Evolutionary conservation across 2,797 vertebrate species (phyloP).

Genomic region (Lophotriccus pileatus): DNA sequence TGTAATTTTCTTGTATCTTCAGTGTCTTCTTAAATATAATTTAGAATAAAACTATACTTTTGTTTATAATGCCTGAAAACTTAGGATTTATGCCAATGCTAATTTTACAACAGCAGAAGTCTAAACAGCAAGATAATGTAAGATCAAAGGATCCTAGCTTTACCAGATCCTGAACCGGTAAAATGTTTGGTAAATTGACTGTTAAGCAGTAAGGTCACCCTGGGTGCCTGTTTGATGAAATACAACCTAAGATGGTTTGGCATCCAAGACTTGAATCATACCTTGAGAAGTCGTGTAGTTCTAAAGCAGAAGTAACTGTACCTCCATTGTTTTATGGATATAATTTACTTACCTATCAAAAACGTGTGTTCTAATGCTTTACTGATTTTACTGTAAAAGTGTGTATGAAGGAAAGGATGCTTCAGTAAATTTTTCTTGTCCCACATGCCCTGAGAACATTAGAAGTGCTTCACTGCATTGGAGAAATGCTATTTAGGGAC

Average conservation of each 20-base stretch:
- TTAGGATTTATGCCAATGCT: background rate
- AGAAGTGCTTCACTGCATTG: background rate
- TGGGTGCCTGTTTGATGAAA: background rate
- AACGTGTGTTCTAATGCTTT: background rate
- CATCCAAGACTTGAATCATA: background rate
- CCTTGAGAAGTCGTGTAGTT: background rate
- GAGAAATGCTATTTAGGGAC: background rate
- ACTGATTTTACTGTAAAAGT: background rate
- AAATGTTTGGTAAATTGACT: background rate
- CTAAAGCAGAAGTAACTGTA: background rate
- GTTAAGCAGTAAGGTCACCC: background rate
- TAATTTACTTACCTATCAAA: background rate
- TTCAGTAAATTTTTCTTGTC: background rate
- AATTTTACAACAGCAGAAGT: background rate
- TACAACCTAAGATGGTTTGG: background rate
- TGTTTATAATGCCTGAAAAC: background rate
- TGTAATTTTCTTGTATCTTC: background rate
- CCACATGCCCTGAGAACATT: background rate
- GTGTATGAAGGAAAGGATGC: background rate
- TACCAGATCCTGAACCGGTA: background rate
- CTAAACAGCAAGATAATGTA: background rate
- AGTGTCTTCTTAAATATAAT: background rate
- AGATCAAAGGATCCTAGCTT: background rate
- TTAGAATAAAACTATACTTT: background rate
- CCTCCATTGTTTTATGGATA: background rate